Base-by-base conservation (phyloP, 2,797 vertebrate genomes). In the Emys orbicularis region DNA sequence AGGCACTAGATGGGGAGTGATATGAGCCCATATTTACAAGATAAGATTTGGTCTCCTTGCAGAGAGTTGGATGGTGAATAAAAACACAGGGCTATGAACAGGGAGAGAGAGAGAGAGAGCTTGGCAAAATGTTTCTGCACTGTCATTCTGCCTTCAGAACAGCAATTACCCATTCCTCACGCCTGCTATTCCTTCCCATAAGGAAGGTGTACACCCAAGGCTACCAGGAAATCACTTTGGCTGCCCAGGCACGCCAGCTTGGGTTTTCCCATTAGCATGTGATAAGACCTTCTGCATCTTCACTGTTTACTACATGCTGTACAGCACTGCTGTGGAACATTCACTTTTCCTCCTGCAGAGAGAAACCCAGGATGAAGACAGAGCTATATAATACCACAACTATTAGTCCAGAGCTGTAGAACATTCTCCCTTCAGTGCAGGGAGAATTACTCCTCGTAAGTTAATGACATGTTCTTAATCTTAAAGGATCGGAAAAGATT, bases 251-350 rank as follows among this genome's bases (percentile, higher is more conserved):
- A n/a, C 4, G 1, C 16, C 61, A 37, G 61, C 8, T 10, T 68
- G 61, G 74, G 16, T 8, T 25, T 6, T 10, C 1, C 2, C 21
- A 23, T 3, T 4, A 21, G 80, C 59, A 34, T 6, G 31, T 3
- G 2, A 47, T 41, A 54, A 79, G 54, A 79, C 27, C 49, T 54
- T 56, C 13, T 27, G 52, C 12, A 37, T 25, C 49, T 1, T 0
- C 41, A 50, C 41, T 1, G 3, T 29, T 2, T 0, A 16, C 0
- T 0, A 21, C 34, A 44, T 3, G 1, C 16, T 82, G 74, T 5
- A n/a, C 72, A 61, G 34, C 2, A 37, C n/a, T 68, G 61, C 61
- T 37, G 61, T 68, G n/a, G 61, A 68, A 37, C 34, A 68, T 34
- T 34, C 59, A 0, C 53, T 47, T 37, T 34, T 29, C 25, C 79